Percentiles rank a stretch among this genome's conserved stretches.
Conservation (phyloP, 2,797 vertebrate species). For the Enteromius argenteus region DNA sequence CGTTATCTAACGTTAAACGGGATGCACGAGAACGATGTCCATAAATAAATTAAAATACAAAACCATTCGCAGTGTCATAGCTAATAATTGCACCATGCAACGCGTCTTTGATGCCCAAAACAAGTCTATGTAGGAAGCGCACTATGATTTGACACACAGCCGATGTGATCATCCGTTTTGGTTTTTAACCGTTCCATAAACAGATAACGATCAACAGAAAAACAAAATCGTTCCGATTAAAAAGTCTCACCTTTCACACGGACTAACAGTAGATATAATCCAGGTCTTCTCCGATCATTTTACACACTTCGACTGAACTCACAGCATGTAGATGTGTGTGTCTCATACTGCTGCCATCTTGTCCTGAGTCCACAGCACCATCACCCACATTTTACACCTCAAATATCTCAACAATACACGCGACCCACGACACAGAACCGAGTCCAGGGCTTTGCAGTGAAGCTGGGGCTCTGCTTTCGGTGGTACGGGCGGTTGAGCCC, state of each 20-base stretch:
- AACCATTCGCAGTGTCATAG: neutral
- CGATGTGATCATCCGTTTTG: neutral
- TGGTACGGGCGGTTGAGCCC: constrained; percentile 73
- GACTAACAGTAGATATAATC: constrained; percentile 81
- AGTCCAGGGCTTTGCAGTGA: constrained; percentile 63
- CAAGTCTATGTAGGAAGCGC: neutral
- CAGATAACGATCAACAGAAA: neutral
- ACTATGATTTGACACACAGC: neutral
- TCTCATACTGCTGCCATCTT: constrained; percentile 90
- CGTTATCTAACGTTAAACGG: neutral
- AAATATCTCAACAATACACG: constrained; percentile 71
- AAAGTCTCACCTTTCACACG: constrained; percentile 83
- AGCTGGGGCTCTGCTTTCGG: constrained; percentile 66
- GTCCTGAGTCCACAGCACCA: constrained; percentile 85
- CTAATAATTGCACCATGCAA: neutral
- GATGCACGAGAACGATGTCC: neutral
- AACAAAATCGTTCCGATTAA: neutral
- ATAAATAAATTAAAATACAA: neutral
- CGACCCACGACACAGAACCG: constrained; percentile 61
- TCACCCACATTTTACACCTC: constrained; percentile 80
- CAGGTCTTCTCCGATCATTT: constrained; percentile 86
- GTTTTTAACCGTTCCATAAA: neutral
- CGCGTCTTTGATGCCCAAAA: neutral
- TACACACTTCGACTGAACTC: constrained; percentile 82
- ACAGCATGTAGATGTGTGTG: constrained; percentile 81